Evolutionary conservation across 2,797 vertebrate genomes (phyloP).

Genomic region (Silurus lanzhouensis): DNA sequence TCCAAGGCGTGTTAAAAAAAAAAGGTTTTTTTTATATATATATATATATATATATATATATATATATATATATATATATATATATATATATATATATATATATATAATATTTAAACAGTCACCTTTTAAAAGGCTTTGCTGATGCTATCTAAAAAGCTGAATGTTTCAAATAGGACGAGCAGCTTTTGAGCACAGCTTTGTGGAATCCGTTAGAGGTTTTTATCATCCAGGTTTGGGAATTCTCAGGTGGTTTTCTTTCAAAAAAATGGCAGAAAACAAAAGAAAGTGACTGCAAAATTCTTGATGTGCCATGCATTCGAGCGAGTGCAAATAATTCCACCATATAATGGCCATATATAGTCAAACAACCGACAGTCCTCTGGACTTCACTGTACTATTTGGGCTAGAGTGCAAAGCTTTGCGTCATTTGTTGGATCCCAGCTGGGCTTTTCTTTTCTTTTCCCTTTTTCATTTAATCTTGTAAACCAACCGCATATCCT

Average conservation of each 20-base stretch:
- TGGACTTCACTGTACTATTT: neutral
- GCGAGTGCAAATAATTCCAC: slow-evolving; percentile 11
- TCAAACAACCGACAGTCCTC: slow-evolving; percentile 5
- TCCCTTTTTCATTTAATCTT: neutral
- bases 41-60: neutral
- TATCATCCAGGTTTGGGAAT: slow-evolving; percentile 32
- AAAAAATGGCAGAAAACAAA: slow-evolving; percentile 23
- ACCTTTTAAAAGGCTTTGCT: neutral
- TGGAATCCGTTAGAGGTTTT: slow-evolving; percentile 38
- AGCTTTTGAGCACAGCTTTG: slow-evolving; percentile 16
- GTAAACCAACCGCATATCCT: neutral
- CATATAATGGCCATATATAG: slow-evolving; percentile 46
- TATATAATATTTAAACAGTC: neutral
- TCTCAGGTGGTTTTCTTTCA: slow-evolving; percentile 40
- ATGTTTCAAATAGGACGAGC: slow-evolving; percentile 11
- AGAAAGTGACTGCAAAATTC: slow-evolving; percentile 26
- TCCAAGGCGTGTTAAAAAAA: neutral
- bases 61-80: too few species aligned
- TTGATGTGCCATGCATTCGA: neutral
- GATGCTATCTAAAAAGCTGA: neutral
- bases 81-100: too few species aligned
- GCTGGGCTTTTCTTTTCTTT: neutral
- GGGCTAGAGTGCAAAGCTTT: neutral
- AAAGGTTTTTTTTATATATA: too few species aligned
- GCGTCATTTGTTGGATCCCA: neutral